Percentiles rank a stretch among this genome's conserved stretches.
phyloP scores from a whole-genome alignment of 2,797 vertebrate species.

The Galagoides demidoff region DNA sequence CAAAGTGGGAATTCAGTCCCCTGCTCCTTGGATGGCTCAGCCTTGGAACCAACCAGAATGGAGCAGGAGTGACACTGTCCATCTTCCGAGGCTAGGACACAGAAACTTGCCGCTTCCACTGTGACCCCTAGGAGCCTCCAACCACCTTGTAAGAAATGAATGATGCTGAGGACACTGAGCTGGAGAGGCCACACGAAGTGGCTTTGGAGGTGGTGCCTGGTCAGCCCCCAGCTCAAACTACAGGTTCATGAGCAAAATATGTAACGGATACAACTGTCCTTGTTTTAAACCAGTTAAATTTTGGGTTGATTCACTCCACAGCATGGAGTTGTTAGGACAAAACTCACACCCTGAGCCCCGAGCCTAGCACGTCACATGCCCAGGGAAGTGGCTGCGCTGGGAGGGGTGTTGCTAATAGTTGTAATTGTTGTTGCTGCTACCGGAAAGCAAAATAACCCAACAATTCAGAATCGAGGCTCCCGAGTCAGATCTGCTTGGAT shows the following conservation, averaged over 20 bases:
- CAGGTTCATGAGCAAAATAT: neutral
- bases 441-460: accelerated
- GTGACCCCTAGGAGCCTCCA: neutral
- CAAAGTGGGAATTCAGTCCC: neutral
- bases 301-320: neutral
- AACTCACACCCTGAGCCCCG: neutral
- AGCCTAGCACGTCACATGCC: accelerated
- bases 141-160: neutral
- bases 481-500: neutral
- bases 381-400: neutral
- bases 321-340: neutral
- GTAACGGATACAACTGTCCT: neutral
- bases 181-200: neutral
- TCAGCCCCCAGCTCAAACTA: neutral
- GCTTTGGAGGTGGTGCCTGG: accelerated
- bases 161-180: accelerated
- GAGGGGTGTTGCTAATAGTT: accelerated
- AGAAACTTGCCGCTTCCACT: neutral
- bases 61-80: accelerated
- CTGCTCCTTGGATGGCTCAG: neutral
- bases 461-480: neutral
- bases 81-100: neutral
- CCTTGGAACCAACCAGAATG: neutral
- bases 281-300: neutral
- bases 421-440: accelerated